Conservation (phyloP, 2,888 invertebrate genomes). For the Dascillus cervinus region DNA sequence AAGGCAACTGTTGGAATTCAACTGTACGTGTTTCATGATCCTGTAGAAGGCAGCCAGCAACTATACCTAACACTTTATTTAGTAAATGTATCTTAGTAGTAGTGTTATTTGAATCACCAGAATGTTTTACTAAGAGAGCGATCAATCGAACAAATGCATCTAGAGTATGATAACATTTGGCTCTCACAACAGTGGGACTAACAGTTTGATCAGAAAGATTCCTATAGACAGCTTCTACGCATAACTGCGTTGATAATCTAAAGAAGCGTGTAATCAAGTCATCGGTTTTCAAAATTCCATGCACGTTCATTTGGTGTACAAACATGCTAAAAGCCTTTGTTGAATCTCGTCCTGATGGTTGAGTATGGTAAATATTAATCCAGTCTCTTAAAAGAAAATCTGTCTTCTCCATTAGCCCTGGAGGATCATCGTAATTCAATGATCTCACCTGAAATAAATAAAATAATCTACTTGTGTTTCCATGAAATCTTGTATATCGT, state of each 20-base stretch:
- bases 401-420: constrained; percentile 89
- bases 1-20: constrained; percentile 95
- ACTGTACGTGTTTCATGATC: constrained; percentile 88
- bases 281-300: constrained; percentile 94
- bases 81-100: constrained; percentile 94
- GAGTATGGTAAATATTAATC: constrained; percentile 84
- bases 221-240: constrained; percentile 89
- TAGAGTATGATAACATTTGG: constrained; percentile 91
- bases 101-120: constrained; percentile 83
- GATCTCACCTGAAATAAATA: constrained; percentile 60
- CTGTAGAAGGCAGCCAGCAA: constrained; percentile 89
- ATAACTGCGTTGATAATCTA: constrained; percentile 92
- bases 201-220: constrained; percentile 14
- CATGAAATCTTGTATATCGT: too few relatives aligned
- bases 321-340: constrained; percentile 89
- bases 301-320: constrained; percentile 93
- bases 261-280: constrained; percentile 96
- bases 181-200: constrained; percentile 51
- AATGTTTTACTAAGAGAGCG: constrained; percentile 88
- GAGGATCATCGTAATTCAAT: constrained; percentile 87
- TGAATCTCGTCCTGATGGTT: constrained; percentile 71
- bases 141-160: constrained; percentile 94
- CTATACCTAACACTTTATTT: constrained; percentile 92
- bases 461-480: too few relatives aligned
- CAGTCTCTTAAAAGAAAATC: constrained; percentile 92